Evolutionary conservation across 2,888 invertebrate species (phyloP).

Genomic region (Myopa testacea): DNA sequence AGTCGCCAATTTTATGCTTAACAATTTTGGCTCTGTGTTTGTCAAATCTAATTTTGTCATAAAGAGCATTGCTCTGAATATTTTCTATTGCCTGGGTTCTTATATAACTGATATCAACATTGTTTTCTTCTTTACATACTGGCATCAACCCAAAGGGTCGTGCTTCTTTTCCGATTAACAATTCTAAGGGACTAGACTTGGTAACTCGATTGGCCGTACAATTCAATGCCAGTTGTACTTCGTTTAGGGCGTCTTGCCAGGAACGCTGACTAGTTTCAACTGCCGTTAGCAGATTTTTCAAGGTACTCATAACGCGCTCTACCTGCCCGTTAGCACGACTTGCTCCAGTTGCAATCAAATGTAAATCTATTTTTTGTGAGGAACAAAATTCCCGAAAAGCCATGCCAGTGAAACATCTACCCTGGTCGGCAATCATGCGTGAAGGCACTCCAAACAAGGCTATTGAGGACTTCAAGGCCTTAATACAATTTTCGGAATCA

Average conservation of each 20-base stretch:
- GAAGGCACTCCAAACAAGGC: conserved; percentile 36
- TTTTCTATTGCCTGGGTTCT: conserved; percentile 39
- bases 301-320: conserved; percentile 42
- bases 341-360: conserved; percentile 42
- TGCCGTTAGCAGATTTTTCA: conserved; percentile 45
- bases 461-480: conserved; percentile 28
- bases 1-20: conserved; percentile 35
- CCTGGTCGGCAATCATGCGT: conserved; percentile 42
- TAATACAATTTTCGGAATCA: conserved; percentile 37
- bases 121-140: conserved; percentile 4
- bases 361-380: conserved; percentile 40
- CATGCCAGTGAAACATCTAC: conserved; percentile 40
- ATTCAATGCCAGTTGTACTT: conserved; percentile 43
- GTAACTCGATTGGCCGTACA: conserved; percentile 31
- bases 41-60: conserved; percentile 32
- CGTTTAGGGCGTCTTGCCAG: conserved; percentile 43
- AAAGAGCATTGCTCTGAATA: conserved; percentile 21
- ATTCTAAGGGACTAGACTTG: conserved; percentile 32
- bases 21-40: conserved; percentile 31
- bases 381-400: conserved; percentile 43
- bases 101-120: conserved; percentile 19
- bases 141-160: conserved; percentile 27
- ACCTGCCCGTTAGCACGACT: conserved; percentile 43
- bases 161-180: conserved; percentile 32
- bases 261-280: conserved; percentile 44